Evolutionary conservation across 2,888 invertebrate genomes (phyloP).

Genomic region (Gymnocheta viridis): DNA sequence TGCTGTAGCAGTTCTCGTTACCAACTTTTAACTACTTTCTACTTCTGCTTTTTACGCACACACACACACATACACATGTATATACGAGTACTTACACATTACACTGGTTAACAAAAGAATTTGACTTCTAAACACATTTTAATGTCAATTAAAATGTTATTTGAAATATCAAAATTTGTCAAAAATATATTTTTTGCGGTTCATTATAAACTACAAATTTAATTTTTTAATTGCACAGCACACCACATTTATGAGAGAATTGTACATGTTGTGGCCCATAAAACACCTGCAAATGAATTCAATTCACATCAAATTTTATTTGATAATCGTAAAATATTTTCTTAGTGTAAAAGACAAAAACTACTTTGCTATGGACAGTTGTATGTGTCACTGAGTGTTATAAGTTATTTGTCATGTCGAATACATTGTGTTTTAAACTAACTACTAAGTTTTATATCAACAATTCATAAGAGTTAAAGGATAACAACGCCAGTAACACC

Average conservation of each 20-base stretch:
- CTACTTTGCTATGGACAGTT: slow-evolving; percentile 36
- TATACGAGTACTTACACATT: no score
- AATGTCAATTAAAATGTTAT: no score
- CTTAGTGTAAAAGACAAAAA: slow-evolving; percentile 18
- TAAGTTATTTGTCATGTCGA: background rate
- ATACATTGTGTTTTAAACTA: background rate
- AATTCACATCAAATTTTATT: background rate
- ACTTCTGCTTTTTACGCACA: background rate
- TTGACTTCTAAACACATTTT: no score
- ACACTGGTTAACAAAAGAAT: no score
- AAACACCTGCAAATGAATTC: background rate
- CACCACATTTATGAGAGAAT: no score
- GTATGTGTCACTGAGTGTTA: slow-evolving; percentile 1
- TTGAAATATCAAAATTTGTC: no score
- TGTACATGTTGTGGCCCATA: no score
- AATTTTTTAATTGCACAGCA: background rate
- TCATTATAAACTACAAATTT: background rate
- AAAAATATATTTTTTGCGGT: background rate
- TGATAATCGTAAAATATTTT: slow-evolving; percentile 24
- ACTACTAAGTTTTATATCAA: background rate
- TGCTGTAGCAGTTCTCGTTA: background rate
- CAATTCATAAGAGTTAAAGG: slow-evolving; percentile 2
- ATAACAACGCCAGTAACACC: no score
- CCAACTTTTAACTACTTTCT: background rate
- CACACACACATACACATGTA: background rate